phyloP scores from a whole-genome alignment of 1,140 invertebrate species.

The Listronotus bonariensis region DNA sequence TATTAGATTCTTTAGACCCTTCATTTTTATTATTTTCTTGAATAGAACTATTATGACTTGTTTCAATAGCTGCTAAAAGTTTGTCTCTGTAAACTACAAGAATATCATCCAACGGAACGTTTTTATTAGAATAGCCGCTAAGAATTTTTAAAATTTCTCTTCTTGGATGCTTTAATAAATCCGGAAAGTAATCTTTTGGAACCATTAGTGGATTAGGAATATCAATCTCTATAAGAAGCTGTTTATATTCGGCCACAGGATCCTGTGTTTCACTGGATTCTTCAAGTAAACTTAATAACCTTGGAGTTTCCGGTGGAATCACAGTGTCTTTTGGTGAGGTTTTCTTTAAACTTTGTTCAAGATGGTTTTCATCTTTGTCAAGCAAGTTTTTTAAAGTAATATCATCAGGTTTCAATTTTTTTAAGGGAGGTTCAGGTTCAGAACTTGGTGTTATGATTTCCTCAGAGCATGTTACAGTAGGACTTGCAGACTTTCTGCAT shows the following conservation, averaged over 20 bases:
- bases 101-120: conserved; percentile 60
- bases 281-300: conserved; percentile 55
- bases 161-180: conserved; percentile 72
- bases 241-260: conserved; percentile 72
- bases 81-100: conserved; percentile 63
- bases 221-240: conserved; percentile 70
- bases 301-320: conserved; percentile 47
- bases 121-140: conserved; percentile 50
- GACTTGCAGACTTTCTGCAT: conserved; percentile 64
- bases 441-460: conserved; percentile 54
- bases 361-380: conserved; percentile 51
- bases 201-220: conserved; percentile 81
- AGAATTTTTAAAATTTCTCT: conserved; percentile 76
- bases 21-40: not conserved
- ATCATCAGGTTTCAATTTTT: conserved; percentile 61
- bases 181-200: conserved; percentile 72
- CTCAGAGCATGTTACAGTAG: conserved; percentile 65
- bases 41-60: conserved; percentile 62
- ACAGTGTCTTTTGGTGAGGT: conserved; percentile 41
- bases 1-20: not conserved
- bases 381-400: conserved; percentile 55
- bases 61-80: conserved; percentile 74
- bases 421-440: conserved; percentile 62
- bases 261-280: conserved; percentile 60
- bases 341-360: conserved; percentile 51